Evolutionary conservation across 2,797 vertebrate species (phyloP).

Genomic region (Etheostoma nigrum): DNA sequence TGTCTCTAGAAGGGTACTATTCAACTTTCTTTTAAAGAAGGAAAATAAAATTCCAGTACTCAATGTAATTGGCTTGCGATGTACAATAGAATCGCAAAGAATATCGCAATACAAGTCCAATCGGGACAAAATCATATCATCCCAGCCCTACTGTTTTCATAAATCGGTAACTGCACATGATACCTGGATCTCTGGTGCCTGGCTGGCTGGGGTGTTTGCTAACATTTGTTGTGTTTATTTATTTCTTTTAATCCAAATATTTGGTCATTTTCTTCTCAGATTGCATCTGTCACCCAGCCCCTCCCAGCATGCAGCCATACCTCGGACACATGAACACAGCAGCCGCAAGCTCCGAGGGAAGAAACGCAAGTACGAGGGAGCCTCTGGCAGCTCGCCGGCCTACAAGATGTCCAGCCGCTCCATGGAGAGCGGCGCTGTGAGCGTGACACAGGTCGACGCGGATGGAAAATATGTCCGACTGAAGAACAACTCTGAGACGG

Average conservation of each 20-base stretch:
- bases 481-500: constrained; percentile 85
- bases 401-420: constrained; percentile 81
- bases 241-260: background rate
- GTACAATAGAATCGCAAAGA: no score
- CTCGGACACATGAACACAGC: constrained; percentile 64
- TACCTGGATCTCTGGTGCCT: background rate
- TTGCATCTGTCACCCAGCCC: constrained; percentile 85
- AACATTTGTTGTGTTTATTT: no score
- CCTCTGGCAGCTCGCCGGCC: constrained; percentile 55
- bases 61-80: no score
- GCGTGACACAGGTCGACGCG: constrained; percentile 85
- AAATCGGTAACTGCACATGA: no score
- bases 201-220: no score
- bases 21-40: no score
- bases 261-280: constrained; percentile 60
- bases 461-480: constrained; percentile 87
- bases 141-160: no score
- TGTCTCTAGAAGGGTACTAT: no score
- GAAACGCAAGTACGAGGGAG: constrained; percentile 86
- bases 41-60: no score
- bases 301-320: constrained; percentile 50
- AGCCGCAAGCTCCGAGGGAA: constrained; percentile 73
- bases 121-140: no score
- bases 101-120: no score
- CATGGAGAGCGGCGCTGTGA: constrained; percentile 72